Evolutionary conservation across 2,797 vertebrate species (phyloP).

Genomic region (Amazona finschi): DNA sequence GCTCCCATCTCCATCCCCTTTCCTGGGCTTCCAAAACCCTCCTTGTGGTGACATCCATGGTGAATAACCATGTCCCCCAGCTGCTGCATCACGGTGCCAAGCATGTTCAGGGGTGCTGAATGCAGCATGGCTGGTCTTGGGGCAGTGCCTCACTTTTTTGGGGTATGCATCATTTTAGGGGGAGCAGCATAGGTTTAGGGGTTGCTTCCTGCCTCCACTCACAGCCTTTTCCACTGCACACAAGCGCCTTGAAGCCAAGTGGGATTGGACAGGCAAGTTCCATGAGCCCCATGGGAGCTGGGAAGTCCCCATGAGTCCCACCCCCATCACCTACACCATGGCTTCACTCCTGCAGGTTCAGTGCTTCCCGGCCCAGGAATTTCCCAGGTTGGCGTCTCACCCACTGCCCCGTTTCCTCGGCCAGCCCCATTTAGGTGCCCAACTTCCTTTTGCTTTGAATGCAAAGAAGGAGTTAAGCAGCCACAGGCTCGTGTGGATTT

Average conservation of each 20-base stretch:
- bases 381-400: fast-evolving
- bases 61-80: fast-evolving
- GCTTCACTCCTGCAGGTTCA: neutral
- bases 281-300: neutral
- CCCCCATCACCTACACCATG: fast-evolving
- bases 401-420: fast-evolving
- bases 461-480: constrained; percentile 42
- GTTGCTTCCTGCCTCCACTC: neutral
- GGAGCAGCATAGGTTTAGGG: fast-evolving
- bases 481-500: constrained; percentile 17
- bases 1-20: neutral
- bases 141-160: neutral
- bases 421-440: neutral
- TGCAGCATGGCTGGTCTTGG: neutral
- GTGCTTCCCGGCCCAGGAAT: neutral
- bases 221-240: fast-evolving
- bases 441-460: neutral
- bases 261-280: neutral
- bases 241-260: no score
- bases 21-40: neutral
- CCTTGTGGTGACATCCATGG: fast-evolving
- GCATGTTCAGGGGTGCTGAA: fast-evolving
- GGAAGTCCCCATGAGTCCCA: neutral
- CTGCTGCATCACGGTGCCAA: fast-evolving
- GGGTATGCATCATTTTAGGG: no score